Conservation (phyloP, 2,888 invertebrate species). For the Diarsia dahlii region DNA sequence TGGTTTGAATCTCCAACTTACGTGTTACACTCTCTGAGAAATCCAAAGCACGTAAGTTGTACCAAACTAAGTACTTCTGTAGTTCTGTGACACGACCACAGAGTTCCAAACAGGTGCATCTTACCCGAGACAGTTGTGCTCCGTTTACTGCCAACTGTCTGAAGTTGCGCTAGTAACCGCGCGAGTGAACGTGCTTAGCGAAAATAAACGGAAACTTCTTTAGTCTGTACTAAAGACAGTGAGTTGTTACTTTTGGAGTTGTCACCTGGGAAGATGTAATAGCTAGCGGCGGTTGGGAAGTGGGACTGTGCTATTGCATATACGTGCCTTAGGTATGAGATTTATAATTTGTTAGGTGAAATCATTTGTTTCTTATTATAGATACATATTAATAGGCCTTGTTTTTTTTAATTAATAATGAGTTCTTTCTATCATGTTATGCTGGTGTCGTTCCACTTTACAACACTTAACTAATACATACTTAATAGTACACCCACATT, state of each 20-base stretch:
- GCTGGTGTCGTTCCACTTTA: not conserved
- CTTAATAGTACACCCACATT: too few relatives aligned
- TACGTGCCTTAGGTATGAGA: not conserved
- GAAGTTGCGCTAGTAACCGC: conserved; percentile 18
- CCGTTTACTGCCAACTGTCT: conserved; percentile 7
- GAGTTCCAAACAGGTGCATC: conserved; percentile 19
- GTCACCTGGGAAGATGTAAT: conserved; percentile 7
- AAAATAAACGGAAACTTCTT: conserved; percentile 18
- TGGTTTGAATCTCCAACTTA: not conserved
- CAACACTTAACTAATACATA: too few relatives aligned
- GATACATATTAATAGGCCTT: not conserved
- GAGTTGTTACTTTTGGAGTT: conserved; percentile 10
- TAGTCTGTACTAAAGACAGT: not conserved
- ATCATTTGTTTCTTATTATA: not conserved
- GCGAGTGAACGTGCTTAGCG: not conserved
- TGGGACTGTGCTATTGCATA: not conserved
- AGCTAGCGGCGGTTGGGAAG: not conserved
- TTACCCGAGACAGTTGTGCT: not conserved
- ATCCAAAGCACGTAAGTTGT: not conserved
- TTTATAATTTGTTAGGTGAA: not conserved
- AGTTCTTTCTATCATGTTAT: not conserved
- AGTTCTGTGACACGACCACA: not conserved
- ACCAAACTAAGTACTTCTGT: not conserved
- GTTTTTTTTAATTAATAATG: not conserved
- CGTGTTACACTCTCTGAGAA: not conserved